Percentiles rank a stretch among this genome's conserved stretches.
Evolutionary conservation across 2,113 vertebrate genomes (phyloP).

Genomic region (Melanerpes aurifrons): DNA sequence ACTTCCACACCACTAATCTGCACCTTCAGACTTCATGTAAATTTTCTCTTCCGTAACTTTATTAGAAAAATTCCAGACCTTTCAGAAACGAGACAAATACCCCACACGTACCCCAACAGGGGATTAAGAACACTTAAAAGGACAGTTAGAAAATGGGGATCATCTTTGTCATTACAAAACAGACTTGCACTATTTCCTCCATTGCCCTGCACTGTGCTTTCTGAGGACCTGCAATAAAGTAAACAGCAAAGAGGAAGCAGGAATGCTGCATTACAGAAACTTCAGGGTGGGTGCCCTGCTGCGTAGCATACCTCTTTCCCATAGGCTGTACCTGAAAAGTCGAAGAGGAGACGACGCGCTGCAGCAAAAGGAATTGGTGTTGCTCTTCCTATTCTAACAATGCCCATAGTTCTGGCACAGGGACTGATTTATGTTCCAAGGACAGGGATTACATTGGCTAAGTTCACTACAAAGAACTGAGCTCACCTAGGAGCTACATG

Average conservation of each 20-base stretch:
- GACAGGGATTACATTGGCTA: background rate
- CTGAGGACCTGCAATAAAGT: background rate
- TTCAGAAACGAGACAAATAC: background rate
- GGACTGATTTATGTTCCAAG: background rate
- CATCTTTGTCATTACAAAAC: background rate
- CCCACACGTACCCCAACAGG: background rate
- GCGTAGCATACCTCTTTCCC: background rate
- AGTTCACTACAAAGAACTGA: background rate
- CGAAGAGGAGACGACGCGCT: background rate
- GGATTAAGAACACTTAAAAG: background rate
- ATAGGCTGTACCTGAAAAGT: background rate
- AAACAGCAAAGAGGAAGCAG: background rate
- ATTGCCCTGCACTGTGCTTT: background rate
- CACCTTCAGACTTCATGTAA: background rate
- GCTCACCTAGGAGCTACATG: background rate
- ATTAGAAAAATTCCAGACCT: background rate
- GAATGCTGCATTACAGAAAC: background rate
- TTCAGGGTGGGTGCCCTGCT: accelerated
- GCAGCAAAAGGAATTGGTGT: background rate
- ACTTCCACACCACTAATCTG: background rate
- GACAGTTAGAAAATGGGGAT: background rate
- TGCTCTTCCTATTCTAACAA: background rate
- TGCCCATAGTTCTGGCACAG: accelerated
- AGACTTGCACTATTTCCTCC: background rate
- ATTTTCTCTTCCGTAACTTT: background rate